Evolutionary conservation across 2,797 vertebrate genomes (phyloP).

Genomic region (Periophthalmus magnuspinnatus): DNA sequence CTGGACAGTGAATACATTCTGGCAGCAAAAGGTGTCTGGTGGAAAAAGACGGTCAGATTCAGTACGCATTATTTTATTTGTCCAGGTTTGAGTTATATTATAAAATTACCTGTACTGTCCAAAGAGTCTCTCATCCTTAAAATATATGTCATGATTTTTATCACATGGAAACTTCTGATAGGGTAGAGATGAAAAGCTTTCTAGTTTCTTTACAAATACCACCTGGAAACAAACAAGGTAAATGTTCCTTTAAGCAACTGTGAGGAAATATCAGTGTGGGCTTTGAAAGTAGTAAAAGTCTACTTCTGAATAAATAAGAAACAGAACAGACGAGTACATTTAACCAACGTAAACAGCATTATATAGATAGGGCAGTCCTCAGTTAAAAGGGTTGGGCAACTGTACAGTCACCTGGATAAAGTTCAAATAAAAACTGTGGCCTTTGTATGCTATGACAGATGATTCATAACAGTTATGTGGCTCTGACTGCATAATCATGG

Average conservation of each 20-base stretch:
- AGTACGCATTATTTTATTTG: not conserved
- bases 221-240: constrained; percentile 76
- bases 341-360: not conserved
- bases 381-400: not conserved
- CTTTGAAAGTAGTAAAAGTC: not conserved
- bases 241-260: not conserved
- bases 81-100: not conserved
- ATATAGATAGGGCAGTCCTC: not conserved
- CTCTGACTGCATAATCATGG: too few relatives aligned
- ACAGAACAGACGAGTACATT: not conserved
- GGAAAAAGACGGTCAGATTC: not conserved
- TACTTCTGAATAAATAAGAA: not conserved
- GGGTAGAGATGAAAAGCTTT: constrained; percentile 82
- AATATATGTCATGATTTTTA: constrained; percentile 91
- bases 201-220: constrained; percentile 86
- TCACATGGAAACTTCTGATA: constrained; percentile 86
- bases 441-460: not conserved
- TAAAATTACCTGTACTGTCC: constrained; percentile 85
- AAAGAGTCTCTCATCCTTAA: constrained; percentile 83
- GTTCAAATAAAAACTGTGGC: not conserved
- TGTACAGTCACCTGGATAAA: not conserved
- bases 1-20: constrained; percentile 85
- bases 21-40: constrained; percentile 88
- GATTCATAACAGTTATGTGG: not conserved
- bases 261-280: not conserved